phyloP scores from a whole-genome alignment of 2,113 vertebrate genomes.

The Tragelaphus buxtoni region DNA sequence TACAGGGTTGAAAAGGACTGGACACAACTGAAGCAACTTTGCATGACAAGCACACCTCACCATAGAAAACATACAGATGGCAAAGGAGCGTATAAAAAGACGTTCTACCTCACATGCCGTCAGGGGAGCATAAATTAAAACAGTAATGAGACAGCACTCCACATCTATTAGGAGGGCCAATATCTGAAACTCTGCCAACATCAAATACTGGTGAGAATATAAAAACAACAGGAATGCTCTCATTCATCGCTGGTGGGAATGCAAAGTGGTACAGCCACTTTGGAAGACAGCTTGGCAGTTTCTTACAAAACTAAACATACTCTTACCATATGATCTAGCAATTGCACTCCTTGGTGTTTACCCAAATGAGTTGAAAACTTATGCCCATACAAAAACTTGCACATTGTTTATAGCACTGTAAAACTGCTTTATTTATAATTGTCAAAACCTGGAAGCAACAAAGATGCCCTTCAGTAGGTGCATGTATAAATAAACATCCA shows the following conservation, averaged over 20 bases:
- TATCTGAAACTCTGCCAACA: not conserved
- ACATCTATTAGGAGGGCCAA: not conserved
- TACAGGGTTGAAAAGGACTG: rapidly evolving
- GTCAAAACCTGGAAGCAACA: not conserved
- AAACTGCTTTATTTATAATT: not conserved
- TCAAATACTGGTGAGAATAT: not conserved
- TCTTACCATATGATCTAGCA: not conserved
- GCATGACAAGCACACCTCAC: not conserved
- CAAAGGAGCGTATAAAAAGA: not conserved
- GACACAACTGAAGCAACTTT: not conserved
- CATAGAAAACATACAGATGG: not conserved
- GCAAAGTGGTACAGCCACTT: not conserved
- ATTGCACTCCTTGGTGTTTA: not conserved
- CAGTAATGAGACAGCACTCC: not conserved
- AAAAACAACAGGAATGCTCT: not conserved
- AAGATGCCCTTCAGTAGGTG: not conserved
- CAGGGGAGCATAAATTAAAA: not conserved
- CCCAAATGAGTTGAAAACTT: not conserved
- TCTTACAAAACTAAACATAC: not conserved
- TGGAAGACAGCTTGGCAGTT: not conserved
- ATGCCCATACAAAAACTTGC: not conserved
- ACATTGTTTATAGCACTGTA: not conserved
- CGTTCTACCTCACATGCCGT: too few species aligned
- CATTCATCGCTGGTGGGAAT: not conserved
- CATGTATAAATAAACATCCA: not conserved